These are phyloP conservation scores for Thera obeliscata DNA, from an alignment of 2,888 invertebrate genomes.

Conservation along the genomic window DNA sequence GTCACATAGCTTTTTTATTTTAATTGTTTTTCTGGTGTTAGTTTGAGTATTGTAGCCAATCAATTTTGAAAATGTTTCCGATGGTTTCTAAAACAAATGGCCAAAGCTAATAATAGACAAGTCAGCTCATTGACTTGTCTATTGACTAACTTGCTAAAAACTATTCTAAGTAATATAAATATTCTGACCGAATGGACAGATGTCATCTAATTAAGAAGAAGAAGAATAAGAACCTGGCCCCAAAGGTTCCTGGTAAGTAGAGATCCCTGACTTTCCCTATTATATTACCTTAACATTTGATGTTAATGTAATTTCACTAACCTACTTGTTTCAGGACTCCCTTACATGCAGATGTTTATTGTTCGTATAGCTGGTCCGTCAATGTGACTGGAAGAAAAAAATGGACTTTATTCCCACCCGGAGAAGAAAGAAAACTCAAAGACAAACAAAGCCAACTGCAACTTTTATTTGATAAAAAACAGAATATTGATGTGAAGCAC, in stretches of 20 bases:
- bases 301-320: too few species aligned
- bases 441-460: constrained; percentile 88
- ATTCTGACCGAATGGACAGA: too few species aligned
- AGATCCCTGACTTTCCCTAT: background rate
- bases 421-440: constrained; percentile 88
- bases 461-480: constrained; percentile 66
- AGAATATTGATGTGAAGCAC: constrained; percentile 61
- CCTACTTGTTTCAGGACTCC: constrained; percentile 90
- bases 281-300: background rate
- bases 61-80: too few species aligned
- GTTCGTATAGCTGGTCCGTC: constrained; percentile 98
- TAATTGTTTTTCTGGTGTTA: too few species aligned
- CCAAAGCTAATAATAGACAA: too few species aligned
- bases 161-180: too few species aligned
- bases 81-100: too few species aligned
- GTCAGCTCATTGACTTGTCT: too few species aligned
- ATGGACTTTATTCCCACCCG: constrained; percentile 96
- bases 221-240: constrained; percentile 85
- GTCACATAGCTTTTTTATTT: too few species aligned
- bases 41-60: too few species aligned
- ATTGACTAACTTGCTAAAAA: too few species aligned
- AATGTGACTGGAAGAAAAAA: constrained; percentile 96
- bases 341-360: constrained; percentile 97
- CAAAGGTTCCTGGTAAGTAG: constrained; percentile 92
- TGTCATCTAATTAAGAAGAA: too few species aligned